Percentiles rank a stretch among this genome's conserved stretches.
phyloP scores from a whole-genome alignment of 1,140 invertebrate genomes.

The Dolichoris vasculosae region DNA sequence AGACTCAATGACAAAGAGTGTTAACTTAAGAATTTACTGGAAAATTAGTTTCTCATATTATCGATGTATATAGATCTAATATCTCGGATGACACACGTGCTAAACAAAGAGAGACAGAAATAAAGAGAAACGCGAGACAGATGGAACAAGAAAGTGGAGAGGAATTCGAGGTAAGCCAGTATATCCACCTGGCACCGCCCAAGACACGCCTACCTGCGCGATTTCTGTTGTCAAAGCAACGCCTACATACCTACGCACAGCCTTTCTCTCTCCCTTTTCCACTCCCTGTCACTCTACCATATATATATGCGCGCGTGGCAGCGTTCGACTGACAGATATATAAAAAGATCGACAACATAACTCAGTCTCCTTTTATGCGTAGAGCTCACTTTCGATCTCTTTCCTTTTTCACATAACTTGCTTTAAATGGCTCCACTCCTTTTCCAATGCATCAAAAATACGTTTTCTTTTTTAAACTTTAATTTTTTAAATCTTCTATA shows the following conservation, averaged over 20 bases:
- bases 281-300: neutral
- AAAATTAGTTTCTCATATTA: neutral
- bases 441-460: too few relatives aligned
- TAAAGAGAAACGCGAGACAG: slow-evolving; percentile 30
- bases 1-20: neutral
- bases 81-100: slow-evolving; percentile 55
- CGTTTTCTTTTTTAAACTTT: too few relatives aligned
- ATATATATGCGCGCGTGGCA: slow-evolving; percentile 44
- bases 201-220: slow-evolving; percentile 74
- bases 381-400: neutral
- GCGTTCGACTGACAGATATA: neutral
- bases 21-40: neutral
- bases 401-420: too few relatives aligned
- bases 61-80: neutral
- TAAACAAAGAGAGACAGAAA: slow-evolving; percentile 14
- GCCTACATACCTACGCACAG: slow-evolving; percentile 58
- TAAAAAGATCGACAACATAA: slow-evolving; percentile 16
- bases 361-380: neutral
- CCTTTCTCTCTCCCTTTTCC: neutral
- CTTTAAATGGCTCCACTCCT: too few relatives aligned
- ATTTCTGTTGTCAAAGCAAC: slow-evolving; percentile 67
- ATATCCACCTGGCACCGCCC: slow-evolving; percentile 71
- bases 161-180: slow-evolving; percentile 65
- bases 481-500: too few relatives aligned
- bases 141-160: slow-evolving; percentile 37